Conservation (phyloP, 2,797 vertebrate species). For the Naso thynnoides region DNA sequence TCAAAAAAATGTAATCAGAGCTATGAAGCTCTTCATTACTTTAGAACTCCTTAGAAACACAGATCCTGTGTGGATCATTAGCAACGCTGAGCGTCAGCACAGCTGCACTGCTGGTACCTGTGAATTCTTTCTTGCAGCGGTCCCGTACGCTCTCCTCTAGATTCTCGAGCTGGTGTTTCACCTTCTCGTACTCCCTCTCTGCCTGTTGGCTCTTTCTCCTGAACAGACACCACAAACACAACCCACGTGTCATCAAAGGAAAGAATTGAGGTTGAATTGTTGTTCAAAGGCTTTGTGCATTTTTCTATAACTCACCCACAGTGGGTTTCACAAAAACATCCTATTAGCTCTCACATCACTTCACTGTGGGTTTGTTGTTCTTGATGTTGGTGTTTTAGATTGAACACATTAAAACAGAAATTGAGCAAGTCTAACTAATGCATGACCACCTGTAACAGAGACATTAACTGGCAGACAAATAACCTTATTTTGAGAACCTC, state of each 20-base stretch:
- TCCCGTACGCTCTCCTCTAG: constrained; percentile 98
- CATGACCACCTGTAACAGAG: too few relatives aligned
- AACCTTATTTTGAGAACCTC: too few relatives aligned
- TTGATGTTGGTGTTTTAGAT: constrained; percentile 15
- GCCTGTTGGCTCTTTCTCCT: constrained; percentile 98
- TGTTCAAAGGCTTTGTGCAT: not conserved
- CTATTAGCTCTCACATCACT: not conserved
- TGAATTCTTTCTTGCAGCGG: constrained; percentile 99
- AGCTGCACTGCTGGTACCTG: constrained; percentile 82
- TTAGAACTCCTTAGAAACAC: constrained; percentile 35
- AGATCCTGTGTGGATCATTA: constrained; percentile 38
- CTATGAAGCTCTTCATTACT: constrained; percentile 58
- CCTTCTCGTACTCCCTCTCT: constrained; percentile 97
- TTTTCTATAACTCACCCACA: not conserved
- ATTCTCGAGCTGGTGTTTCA: constrained; percentile 95
- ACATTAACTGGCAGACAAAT: too few relatives aligned
- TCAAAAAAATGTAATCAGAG: constrained; percentile 62
- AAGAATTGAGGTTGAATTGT: constrained; percentile 7
- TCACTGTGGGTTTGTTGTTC: not conserved
- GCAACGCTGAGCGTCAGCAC: constrained; percentile 2
- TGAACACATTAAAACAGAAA: too few relatives aligned
- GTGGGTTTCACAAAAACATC: constrained; percentile 2
- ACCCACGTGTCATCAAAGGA: not conserved
- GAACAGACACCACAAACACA: constrained; percentile 25
- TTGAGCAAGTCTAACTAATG: too few relatives aligned